Evolutionary conservation across 2,113 vertebrate genomes (phyloP).

Genomic region (Tiliqua scincoides): DNA sequence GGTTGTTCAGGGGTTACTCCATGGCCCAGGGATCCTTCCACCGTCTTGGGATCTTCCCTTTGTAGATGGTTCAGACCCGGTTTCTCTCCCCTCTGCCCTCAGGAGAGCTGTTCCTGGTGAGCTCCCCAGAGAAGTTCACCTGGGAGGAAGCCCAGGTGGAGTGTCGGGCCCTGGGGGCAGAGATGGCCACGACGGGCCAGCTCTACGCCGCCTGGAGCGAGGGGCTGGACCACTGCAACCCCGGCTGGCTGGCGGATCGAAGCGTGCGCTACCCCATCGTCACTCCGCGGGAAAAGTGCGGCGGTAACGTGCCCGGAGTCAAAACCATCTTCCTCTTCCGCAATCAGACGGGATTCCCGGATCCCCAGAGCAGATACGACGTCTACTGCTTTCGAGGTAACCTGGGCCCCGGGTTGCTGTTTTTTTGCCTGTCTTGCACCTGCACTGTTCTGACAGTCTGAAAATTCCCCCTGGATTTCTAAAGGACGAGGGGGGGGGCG

Average conservation of each 20-base stretch:
- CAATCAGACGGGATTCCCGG: conserved; percentile 94
- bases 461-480: no score
- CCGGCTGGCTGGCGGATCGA: conserved; percentile 92
- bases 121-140: conserved; percentile 78
- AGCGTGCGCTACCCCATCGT: conserved; percentile 94
- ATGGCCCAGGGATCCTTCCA: no score
- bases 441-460: no score
- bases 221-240: conserved; percentile 89
- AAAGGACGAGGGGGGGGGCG: no score
- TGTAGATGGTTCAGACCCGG: no score
- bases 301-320: conserved; percentile 86
- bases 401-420: no score
- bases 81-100: conserved; percentile 24
- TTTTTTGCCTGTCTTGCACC: background rate
- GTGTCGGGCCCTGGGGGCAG: conserved; percentile 78
- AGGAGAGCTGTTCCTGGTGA: conserved; percentile 89
- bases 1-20: background rate
- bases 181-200: conserved; percentile 87
- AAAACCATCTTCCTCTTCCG: conserved; percentile 89
- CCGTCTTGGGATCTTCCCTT: background rate
- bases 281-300: conserved; percentile 87
- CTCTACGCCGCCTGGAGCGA: conserved; percentile 90
- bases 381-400: conserved; percentile 93
- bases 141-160: conserved; percentile 82
- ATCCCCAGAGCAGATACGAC: conserved; percentile 80